Conservation (phyloP, 2,113 vertebrate species). For the Pachyramphus minor region DNA sequence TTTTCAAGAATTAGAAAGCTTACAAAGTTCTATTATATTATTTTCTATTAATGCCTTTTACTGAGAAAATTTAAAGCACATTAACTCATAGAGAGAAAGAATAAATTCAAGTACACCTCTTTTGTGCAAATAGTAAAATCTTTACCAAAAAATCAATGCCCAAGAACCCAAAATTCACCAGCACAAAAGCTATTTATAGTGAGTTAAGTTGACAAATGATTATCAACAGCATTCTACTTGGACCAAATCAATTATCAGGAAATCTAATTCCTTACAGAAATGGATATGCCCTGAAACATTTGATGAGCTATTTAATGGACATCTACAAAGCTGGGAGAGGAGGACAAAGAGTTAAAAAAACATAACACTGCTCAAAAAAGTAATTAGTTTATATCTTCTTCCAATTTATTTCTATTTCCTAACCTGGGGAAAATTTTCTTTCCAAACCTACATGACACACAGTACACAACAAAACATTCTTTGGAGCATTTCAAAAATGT, state of each 20-base stretch:
- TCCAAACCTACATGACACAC: background rate
- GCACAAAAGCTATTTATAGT: background rate
- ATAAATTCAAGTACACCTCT: no score
- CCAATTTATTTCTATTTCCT: background rate
- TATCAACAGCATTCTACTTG: constrained; percentile 31
- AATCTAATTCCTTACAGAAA: background rate
- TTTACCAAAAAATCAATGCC: no score
- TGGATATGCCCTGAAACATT: background rate
- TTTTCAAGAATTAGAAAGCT: no score
- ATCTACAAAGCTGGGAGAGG: no score
- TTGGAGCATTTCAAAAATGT: background rate
- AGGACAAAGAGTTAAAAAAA: background rate
- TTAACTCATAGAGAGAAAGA: no score
- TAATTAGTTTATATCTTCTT: background rate
- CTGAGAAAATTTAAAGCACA: no score
- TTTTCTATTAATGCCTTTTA: no score
- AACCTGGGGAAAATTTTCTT: background rate
- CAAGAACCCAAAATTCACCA: background rate
- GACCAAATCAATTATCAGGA: constrained; percentile 17
- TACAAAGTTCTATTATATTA: no score
- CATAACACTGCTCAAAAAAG: constrained; percentile 10
- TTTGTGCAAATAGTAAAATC: no score
- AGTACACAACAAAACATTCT: background rate
- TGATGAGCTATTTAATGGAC: constrained; percentile 45
- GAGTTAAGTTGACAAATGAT: constrained; percentile 35